Percentiles rank a stretch among this genome's conserved stretches.
Evolutionary conservation across 1,140 invertebrate genomes (phyloP).

Genomic region (Atta colombica): DNA sequence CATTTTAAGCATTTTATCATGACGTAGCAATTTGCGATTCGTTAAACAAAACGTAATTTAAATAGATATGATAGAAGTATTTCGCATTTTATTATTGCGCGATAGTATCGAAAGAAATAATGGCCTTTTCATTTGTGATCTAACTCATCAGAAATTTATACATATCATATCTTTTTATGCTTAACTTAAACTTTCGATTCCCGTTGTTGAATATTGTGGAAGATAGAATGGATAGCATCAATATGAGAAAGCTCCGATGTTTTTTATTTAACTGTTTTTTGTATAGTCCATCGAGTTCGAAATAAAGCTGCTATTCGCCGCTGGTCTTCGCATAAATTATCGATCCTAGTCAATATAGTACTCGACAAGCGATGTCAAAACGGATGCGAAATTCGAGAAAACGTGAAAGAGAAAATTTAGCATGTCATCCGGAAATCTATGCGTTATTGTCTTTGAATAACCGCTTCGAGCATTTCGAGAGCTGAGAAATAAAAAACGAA

Average conservation of each 20-base stretch:
- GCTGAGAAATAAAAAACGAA: neutral
- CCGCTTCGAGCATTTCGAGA: neutral
- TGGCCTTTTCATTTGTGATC: neutral
- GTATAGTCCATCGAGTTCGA: slow-evolving; percentile 8
- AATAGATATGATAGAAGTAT: neutral
- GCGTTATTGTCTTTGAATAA: slow-evolving; percentile 17
- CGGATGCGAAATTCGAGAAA: slow-evolving; percentile 68
- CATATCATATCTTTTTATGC: slow-evolving; percentile 3
- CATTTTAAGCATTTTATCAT: neutral
- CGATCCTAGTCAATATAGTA: slow-evolving; percentile 53
- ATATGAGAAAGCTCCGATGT: slow-evolving; percentile 18
- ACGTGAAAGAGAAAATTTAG: slow-evolving; percentile 39
- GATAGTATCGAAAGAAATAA: slow-evolving; percentile 58
- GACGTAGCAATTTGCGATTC: neutral
- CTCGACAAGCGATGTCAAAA: slow-evolving; percentile 64
- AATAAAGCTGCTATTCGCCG: slow-evolving; percentile 28
- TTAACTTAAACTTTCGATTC: slow-evolving; percentile 32
- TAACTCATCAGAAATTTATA: slow-evolving; percentile 1
- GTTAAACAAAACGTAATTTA: neutral
- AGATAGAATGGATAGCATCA: slow-evolving; percentile 6
- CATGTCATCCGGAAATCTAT: slow-evolving; percentile 22
- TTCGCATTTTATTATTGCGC: slow-evolving; percentile 40
- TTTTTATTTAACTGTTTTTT: slow-evolving; percentile 67
- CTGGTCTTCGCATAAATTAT: slow-evolving; percentile 71
- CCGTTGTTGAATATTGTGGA: slow-evolving; percentile 23